phyloP scores from a whole-genome alignment of 2,888 invertebrate genomes.

The Apomyelois bistriatella region DNA sequence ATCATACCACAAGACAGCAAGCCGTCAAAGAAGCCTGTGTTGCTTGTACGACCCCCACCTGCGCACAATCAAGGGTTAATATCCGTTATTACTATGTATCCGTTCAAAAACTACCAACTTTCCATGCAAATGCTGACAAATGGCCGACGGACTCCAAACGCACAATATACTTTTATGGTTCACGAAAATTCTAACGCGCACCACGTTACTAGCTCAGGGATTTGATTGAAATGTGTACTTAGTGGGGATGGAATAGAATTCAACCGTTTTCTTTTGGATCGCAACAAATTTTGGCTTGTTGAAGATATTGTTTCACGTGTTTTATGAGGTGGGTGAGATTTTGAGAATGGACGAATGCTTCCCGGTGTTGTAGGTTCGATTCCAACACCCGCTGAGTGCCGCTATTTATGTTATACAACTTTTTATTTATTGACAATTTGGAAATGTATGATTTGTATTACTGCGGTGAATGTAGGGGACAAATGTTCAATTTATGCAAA shows the following conservation, averaged over 20 bases:
- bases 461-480: neutral
- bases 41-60: conserved; percentile 15
- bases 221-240: conserved; percentile 26
- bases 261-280: neutral
- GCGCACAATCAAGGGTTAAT: conserved; percentile 24
- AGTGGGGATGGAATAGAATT: neutral
- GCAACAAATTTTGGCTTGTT: conserved; percentile 30
- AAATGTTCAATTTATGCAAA: conserved; percentile 7
- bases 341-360: conserved; percentile 63
- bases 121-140: conserved; percentile 78
- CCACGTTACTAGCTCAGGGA: conserved; percentile 27
- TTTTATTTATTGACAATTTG: conserved; percentile 34
- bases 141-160: conserved; percentile 72
- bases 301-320: conserved; percentile 77
- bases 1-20: no score
- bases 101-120: conserved; percentile 44
- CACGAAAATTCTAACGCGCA: conserved; percentile 63
- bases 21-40: no score
- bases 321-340: conserved; percentile 77
- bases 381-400: conserved; percentile 44
- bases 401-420: conserved; percentile 40
- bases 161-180: conserved; percentile 77
- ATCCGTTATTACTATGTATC: conserved; percentile 22
- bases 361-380: conserved; percentile 43
- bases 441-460: conserved; percentile 4